phyloP scores from a whole-genome alignment of 2,113 vertebrate genomes.

The Xiphophorus hellerii region DNA sequence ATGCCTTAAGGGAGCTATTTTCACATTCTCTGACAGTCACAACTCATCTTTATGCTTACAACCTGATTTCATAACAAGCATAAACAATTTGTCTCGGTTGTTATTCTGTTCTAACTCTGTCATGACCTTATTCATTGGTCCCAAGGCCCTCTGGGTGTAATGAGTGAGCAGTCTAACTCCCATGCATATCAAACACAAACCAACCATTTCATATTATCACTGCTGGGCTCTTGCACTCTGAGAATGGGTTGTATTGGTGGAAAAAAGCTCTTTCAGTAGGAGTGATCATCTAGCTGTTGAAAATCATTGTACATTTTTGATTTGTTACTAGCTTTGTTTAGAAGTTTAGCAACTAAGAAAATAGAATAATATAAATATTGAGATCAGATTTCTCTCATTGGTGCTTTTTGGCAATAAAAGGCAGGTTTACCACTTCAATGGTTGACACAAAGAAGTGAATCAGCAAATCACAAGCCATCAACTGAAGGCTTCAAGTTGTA shows the following conservation, averaged over 20 bases:
- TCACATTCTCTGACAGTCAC: constrained; percentile 52
- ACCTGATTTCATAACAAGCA: constrained; percentile 67
- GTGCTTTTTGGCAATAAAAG: not conserved
- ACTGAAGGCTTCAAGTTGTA: too few relatives aligned
- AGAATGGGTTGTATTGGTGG: not conserved
- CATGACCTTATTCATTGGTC: constrained; percentile 64
- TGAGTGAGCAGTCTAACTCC: constrained; percentile 42
- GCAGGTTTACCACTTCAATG: too few relatives aligned
- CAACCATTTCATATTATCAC: not conserved
- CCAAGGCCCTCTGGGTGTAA: constrained; percentile 41
- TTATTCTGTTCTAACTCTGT: constrained; percentile 45
- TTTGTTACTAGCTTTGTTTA: not conserved
- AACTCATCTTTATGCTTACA: constrained; percentile 57
- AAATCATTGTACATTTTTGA: not conserved
- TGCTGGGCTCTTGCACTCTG: not conserved
- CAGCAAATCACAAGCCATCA: too few relatives aligned
- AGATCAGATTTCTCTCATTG: not conserved
- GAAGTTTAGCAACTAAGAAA: not conserved
- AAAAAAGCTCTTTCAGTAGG: not conserved
- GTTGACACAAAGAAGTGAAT: too few relatives aligned
- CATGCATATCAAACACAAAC: constrained; percentile 54
- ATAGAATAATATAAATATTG: not conserved
- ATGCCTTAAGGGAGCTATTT: constrained; percentile 61
- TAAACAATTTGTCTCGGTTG: constrained; percentile 68
- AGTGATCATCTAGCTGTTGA: not conserved